Evolutionary conservation across 2,113 vertebrate species (phyloP), one percentile per base, ranked within the genome.

Genomic region (Columbina picui): DNA sequence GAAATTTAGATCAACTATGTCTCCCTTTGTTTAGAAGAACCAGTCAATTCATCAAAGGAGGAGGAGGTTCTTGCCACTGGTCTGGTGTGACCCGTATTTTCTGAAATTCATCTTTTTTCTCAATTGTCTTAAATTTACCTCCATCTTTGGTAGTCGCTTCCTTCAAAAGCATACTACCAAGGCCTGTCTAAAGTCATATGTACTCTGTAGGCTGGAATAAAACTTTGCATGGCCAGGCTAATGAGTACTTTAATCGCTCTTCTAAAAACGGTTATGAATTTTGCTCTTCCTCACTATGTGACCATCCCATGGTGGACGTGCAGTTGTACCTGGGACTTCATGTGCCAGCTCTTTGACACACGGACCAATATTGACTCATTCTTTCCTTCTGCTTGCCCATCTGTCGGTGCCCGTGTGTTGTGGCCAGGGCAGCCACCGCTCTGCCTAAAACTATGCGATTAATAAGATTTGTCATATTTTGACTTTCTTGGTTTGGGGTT

Each of bases 341-440:
- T 12, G 55, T 95, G 95, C 95, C 75, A 88, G 53, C n/a, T 87
- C 75, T 73, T 61, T 49, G 78, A 80, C 75, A 86, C 79, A 57
- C 0, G 5, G 70, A 85, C 78, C 79, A 38, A 8, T 49, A 79
- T 29, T 92, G 93, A 94, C 78, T 96, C 92, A 92, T 69, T 71
- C 67, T 49, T 82, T 64, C 95, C 94, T 85, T 90, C 94, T 96
- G 96, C 78, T 94, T 36, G 83, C 36, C 94, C 95, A 95, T 95
- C 96, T 97, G 94, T 77, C 1, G 0, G 36, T 77, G 50, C 82
- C 82, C 4, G 0, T 73, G 90, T 38, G 4, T 63, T 64, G 57
- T 64, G 65, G 64, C 27, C 6, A 1, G 22, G 25, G n/a, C 25
- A 56, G 43, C 52, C 61, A 22, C 6, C 32, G 52, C 50, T 55